These are phyloP conservation scores for Wasmannia auropunctata DNA, from an alignment of 1,140 invertebrate species.

Conservation along the genomic window DNA sequence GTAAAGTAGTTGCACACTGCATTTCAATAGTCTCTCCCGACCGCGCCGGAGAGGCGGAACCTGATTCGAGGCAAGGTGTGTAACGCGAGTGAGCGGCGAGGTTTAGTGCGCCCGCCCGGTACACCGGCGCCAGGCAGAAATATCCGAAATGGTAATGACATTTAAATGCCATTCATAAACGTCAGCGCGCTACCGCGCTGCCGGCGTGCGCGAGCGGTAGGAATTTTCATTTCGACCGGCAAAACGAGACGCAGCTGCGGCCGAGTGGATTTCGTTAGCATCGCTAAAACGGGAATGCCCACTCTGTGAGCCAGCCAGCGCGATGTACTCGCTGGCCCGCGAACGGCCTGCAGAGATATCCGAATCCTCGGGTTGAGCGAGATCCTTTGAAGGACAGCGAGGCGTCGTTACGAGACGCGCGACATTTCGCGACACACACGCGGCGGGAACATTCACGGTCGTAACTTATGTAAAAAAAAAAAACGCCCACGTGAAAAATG, in stretches of 20 bases:
- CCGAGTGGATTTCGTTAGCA: conserved; percentile 57
- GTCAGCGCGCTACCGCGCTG: conserved; percentile 35
- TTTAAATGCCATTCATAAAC: conserved; percentile 61
- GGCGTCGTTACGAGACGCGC: background rate
- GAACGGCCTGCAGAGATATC: conserved; percentile 26
- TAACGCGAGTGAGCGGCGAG: conserved; percentile 9
- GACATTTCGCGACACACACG: background rate
- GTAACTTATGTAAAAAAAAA: too few relatives aligned
- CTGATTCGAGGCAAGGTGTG: conserved; percentile 11
- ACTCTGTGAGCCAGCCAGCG: background rate
- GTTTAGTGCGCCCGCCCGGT: conserved; percentile 1
- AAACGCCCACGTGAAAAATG: too few relatives aligned
- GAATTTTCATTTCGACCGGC: conserved; percentile 57
- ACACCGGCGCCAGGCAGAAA: conserved; percentile 31
- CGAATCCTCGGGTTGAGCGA: conserved; percentile 13
- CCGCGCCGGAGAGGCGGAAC: conserved; percentile 10
- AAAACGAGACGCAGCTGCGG: conserved; percentile 57
- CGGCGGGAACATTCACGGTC: background rate
- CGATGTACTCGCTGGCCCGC: background rate
- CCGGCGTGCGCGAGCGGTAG: conserved; percentile 18
- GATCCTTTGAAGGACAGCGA: background rate
- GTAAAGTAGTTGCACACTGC: conserved; percentile 37
- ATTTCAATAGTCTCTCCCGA: conserved; percentile 27
- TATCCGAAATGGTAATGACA: conserved; percentile 62
- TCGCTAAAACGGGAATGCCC: conserved; percentile 41